These are phyloP conservation scores for Himantopus leucocephalus DNA, from an alignment of 2,113 vertebrate genomes.

Conservation along the genomic window DNA sequence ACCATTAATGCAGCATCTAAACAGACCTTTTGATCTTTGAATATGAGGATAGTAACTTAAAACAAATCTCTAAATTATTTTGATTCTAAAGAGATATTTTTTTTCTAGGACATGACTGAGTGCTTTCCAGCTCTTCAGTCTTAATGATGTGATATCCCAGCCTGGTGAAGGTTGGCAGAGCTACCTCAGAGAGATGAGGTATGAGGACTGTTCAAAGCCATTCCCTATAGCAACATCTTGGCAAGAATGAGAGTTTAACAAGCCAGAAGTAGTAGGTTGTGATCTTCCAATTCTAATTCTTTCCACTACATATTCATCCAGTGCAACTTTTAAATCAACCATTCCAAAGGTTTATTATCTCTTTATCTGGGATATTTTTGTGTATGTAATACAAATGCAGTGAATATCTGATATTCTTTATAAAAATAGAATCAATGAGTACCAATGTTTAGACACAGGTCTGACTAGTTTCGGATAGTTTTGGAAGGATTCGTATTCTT, in stretches of 20 bases:
- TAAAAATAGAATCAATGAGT: neutral
- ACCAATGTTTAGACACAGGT: neutral
- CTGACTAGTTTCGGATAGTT: neutral
- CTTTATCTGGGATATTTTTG: neutral
- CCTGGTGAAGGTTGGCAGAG: neutral
- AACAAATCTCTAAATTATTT: neutral
- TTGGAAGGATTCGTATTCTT: neutral
- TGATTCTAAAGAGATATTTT: neutral
- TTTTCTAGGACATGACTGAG: neutral
- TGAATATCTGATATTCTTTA: neutral
- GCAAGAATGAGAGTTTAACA: neutral
- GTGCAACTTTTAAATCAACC: neutral
- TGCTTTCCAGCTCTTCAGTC: neutral
- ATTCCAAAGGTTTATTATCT: neutral
- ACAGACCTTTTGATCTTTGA: neutral
- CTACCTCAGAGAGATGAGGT: neutral
- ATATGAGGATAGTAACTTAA: neutral
- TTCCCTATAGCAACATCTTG: neutral
- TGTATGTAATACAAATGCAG: neutral
- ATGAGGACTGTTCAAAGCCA: neutral
- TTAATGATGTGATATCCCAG: neutral
- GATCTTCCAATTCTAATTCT: neutral
- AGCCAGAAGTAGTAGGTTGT: neutral
- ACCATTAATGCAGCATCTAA: neutral
- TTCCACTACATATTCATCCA: neutral